phyloP scores from a whole-genome alignment of 2,797 vertebrate species.

The Petrocephalus schoutedeni region DNA sequence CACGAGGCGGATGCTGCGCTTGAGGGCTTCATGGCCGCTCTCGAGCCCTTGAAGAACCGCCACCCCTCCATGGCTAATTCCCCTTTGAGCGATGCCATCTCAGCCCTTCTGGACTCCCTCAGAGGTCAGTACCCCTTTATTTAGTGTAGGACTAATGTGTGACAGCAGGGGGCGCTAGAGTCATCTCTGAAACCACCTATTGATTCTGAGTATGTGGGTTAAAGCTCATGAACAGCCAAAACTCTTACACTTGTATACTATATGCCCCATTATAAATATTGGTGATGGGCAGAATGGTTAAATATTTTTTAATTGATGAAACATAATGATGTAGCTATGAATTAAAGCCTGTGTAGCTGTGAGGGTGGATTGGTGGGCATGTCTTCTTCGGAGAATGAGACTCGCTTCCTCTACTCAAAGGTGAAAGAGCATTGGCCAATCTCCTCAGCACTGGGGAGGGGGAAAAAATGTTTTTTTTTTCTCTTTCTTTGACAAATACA shows the following conservation, averaged over 20 bases:
- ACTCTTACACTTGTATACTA: not conserved
- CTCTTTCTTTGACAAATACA: not conserved
- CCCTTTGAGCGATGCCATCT: conserved; percentile 24
- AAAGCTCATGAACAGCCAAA: not conserved
- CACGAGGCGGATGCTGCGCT: conserved; percentile 28
- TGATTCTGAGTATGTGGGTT: not conserved
- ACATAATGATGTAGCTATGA: not conserved
- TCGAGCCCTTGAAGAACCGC: conserved; percentile 35
- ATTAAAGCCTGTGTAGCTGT: not conserved
- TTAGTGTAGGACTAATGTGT: not conserved
- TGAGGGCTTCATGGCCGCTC: conserved; percentile 30
- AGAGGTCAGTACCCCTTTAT: conserved; percentile 25
- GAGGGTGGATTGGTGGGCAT: conserved; percentile 47
- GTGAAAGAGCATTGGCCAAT: conserved; percentile 56
- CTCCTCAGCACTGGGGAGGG: conserved; percentile 42
- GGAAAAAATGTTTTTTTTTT: conserved; percentile 39
- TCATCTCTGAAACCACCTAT: not conserved
- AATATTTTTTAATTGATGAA: not conserved
- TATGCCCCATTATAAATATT: not conserved
- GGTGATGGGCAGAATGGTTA: not conserved
- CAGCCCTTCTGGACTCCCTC: conserved; percentile 26
- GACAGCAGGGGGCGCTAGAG: conserved; percentile 13
- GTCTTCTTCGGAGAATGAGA: conserved; percentile 42
- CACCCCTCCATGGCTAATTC: conserved; percentile 36
- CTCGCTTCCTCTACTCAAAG: conserved; percentile 64